Conservation (phyloP, 2,888 invertebrate genomes). For the Biston stratarius region DNA sequence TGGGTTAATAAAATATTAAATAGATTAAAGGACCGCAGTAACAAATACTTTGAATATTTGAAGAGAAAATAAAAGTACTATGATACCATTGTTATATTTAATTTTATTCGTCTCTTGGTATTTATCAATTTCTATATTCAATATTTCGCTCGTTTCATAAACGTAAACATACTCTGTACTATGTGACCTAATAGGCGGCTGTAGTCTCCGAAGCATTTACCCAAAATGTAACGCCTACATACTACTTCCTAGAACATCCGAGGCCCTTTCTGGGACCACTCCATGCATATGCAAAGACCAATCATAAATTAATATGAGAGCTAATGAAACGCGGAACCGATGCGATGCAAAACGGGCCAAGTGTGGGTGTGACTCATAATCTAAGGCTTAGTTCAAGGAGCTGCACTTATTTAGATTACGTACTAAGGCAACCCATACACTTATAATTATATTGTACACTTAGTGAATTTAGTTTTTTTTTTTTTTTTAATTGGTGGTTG, state of each 20-base stretch:
- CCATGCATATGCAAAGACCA: conserved; percentile 64
- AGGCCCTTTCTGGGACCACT: conserved; percentile 41
- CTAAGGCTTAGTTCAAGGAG: conserved; percentile 20
- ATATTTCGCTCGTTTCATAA: too few relatives aligned
- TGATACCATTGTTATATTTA: too few relatives aligned
- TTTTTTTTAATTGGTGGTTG: too few relatives aligned
- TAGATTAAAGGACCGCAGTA: too few relatives aligned
- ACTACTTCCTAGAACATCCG: conserved; percentile 43
- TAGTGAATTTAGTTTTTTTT: too few relatives aligned
- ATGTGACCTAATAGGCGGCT: too few relatives aligned
- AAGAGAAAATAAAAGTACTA: too few relatives aligned
- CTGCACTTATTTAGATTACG: conserved; percentile 24
- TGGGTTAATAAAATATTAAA: too few relatives aligned
- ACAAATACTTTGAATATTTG: too few relatives aligned
- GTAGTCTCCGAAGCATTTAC: conserved; percentile 16
- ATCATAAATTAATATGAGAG: conserved; percentile 69
- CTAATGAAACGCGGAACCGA: conserved; percentile 71
- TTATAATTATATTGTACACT: neutral
- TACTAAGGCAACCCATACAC: neutral
- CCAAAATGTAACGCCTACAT: conserved; percentile 43
- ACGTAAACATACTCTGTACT: too few relatives aligned
- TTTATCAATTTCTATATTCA: too few relatives aligned
- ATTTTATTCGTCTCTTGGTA: too few relatives aligned
- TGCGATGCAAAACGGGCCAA: conserved; percentile 53
- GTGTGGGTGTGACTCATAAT: conserved; percentile 52